phyloP scores from a whole-genome alignment of 2,797 vertebrate genomes.

The Microctenopoma steveboyesi region DNA sequence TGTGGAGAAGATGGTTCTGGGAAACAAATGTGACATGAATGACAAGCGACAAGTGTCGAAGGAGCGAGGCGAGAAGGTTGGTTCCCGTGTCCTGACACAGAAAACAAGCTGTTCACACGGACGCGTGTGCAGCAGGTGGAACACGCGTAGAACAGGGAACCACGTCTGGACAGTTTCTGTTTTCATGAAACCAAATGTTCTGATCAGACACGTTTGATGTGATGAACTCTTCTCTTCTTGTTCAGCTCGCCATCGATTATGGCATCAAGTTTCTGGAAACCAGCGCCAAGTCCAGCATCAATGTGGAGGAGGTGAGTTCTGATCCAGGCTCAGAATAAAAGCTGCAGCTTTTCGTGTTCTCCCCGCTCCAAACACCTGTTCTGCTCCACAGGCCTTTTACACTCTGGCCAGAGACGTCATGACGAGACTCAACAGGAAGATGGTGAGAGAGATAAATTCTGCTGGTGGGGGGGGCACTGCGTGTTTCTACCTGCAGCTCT shows the following conservation, averaged over 20 bases:
- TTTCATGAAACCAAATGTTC: too few species aligned
- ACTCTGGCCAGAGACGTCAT: conserved; percentile 95
- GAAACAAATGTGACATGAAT: conserved; percentile 98
- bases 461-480: too few species aligned
- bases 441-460: conserved; percentile 79
- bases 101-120: too few species aligned
- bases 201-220: too few species aligned
- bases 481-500: too few species aligned
- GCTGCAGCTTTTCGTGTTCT: too few species aligned
- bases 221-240: background rate
- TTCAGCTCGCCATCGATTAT: conserved; percentile 74
- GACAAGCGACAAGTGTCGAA: conserved; percentile 96
- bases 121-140: too few species aligned
- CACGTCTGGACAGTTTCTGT: too few species aligned
- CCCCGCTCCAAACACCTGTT: too few species aligned
- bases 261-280: conserved; percentile 97
- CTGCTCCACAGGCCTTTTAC: conserved; percentile 87
- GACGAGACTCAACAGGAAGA: conserved; percentile 95
- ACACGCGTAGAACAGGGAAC: too few species aligned
- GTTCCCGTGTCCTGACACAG: too few species aligned
- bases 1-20: conserved; percentile 96
- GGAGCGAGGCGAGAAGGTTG: conserved; percentile 95
- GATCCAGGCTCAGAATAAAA: background rate
- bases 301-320: conserved; percentile 91
- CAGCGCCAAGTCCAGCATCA: conserved; percentile 93